These are phyloP conservation scores for Paragorgia papillata DNA, from an alignment of 92 coral and sea anemone genomes.

Conservation along the genomic window DNA sequence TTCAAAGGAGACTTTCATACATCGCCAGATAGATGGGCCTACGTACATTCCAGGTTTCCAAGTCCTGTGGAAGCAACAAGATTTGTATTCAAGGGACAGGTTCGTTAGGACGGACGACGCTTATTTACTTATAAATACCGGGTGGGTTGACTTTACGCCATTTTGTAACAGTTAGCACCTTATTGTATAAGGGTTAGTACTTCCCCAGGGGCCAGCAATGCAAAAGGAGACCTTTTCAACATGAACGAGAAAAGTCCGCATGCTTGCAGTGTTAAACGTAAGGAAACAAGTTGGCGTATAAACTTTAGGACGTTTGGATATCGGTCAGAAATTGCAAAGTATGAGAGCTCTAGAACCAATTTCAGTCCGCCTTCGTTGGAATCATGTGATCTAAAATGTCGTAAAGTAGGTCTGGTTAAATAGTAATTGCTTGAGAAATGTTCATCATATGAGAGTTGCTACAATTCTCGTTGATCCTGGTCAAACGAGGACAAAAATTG, in stretches of 20 bases:
- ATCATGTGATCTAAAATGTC: too few relatives aligned
- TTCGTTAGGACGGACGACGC: not conserved
- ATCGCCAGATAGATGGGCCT: constrained; percentile 34
- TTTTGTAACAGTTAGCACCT: not conserved
- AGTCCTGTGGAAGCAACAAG: constrained; percentile 17
- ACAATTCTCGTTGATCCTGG: too few relatives aligned
- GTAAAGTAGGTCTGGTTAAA: too few relatives aligned
- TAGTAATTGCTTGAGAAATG: too few relatives aligned
- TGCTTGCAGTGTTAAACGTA: too few relatives aligned
- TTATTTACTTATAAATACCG: constrained; percentile 1
- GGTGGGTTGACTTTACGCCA: not conserved
- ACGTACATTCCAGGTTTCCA: not conserved
- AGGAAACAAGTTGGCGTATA: too few relatives aligned
- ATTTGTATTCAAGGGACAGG: constrained; percentile 33
- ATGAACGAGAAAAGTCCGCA: not conserved
- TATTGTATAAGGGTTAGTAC: constrained; percentile 30
- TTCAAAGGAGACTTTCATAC: constrained; percentile 22
- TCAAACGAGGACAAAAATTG: too few relatives aligned
- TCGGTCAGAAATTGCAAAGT: too few relatives aligned
- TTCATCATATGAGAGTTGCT: too few relatives aligned
- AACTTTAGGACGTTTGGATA: too few relatives aligned
- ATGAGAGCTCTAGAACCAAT: too few relatives aligned
- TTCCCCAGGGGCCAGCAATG: not conserved
- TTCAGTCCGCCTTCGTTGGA: too few relatives aligned
- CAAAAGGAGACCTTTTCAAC: not conserved